phyloP scores from a whole-genome alignment of 2,888 invertebrate species.

The Blera fallax region DNA sequence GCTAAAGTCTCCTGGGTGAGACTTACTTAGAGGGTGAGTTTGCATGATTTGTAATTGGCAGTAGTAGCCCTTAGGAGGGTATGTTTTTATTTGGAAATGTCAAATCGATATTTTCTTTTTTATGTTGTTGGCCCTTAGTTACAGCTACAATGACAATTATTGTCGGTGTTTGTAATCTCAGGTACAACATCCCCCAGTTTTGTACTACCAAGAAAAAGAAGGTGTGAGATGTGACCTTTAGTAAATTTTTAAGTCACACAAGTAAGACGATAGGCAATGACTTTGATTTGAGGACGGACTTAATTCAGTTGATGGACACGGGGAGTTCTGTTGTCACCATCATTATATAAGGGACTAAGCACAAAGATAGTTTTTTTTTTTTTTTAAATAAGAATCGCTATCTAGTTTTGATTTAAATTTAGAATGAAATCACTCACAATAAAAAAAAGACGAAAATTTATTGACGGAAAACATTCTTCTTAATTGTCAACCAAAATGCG shows the following conservation, averaged over 20 bases:
- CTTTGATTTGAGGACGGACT: not conserved
- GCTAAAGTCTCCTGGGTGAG: not conserved
- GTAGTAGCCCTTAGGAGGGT: not conserved
- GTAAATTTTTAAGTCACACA: not conserved
- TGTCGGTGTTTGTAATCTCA: not conserved
- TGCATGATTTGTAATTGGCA: not conserved
- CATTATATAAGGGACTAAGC: not conserved
- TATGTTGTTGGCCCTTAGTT: not conserved
- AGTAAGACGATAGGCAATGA: constrained; percentile 2
- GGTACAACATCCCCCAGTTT: too few species aligned
- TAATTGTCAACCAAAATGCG: not conserved
- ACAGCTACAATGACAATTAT: not conserved
- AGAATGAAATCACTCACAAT: not conserved
- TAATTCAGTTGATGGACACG: not conserved
- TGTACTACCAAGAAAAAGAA: too few species aligned
- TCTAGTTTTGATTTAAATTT: not conserved
- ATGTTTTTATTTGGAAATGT: constrained; percentile 17
- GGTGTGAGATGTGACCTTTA: constrained; percentile 7
- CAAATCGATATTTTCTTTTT: constrained; percentile 36
- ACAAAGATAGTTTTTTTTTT: too few species aligned
- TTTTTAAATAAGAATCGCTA: not conserved
- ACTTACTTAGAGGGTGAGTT: constrained; percentile 28
- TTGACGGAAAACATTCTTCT: not conserved
- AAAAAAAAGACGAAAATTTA: not conserved
- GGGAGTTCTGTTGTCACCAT: not conserved